Conservation (phyloP, 1,140 invertebrate species). For the Hesperophylax magnus region DNA sequence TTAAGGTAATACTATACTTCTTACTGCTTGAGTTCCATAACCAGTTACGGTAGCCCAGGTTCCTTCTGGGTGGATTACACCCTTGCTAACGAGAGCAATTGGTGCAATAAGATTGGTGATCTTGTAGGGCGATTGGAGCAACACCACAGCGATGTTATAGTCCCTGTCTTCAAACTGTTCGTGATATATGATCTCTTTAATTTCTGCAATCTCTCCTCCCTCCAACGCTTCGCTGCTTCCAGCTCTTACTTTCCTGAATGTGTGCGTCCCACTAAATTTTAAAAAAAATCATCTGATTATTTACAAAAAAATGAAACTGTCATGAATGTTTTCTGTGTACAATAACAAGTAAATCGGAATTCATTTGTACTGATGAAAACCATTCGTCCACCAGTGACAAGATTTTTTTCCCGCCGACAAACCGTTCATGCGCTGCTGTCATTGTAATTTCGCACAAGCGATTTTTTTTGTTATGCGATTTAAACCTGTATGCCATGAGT, state of each 20-base stretch:
- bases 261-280: background rate
- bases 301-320: too few species aligned
- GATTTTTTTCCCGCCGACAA: too few species aligned
- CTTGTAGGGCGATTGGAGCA: background rate
- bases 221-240: background rate
- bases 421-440: too few species aligned
- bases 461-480: too few species aligned
- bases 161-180: background rate
- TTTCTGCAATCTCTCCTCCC: background rate
- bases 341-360: too few species aligned
- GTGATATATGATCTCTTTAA: background rate
- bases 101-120: background rate
- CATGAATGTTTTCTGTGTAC: too few species aligned
- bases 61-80: background rate
- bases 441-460: too few species aligned
- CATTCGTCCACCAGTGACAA: too few species aligned
- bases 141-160: background rate
- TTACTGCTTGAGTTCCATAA: conserved; percentile 15
- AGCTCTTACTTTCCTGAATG: conserved; percentile 2
- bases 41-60: background rate
- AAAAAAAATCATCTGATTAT: too few species aligned
- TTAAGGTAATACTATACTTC: too few species aligned
- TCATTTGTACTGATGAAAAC: too few species aligned
- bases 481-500: too few species aligned
- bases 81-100: background rate